Conservation (phyloP, 1,140 invertebrate species). For the Halyomorpha halys region DNA sequence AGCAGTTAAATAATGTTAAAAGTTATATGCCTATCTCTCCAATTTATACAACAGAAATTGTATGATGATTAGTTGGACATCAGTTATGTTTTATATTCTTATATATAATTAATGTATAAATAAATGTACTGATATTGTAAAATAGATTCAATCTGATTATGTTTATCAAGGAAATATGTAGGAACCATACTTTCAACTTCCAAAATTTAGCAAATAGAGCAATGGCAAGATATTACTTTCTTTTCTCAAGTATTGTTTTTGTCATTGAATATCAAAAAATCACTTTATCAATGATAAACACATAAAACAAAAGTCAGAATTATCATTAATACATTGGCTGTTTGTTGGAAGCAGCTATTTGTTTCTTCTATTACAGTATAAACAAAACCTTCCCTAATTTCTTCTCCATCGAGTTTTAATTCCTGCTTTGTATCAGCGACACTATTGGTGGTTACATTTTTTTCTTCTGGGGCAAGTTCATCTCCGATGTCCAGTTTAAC, state of each 20-base stretch:
- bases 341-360: slow-evolving; percentile 5
- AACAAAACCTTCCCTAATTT: slow-evolving; percentile 30
- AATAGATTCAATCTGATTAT: no score
- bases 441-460: not conserved
- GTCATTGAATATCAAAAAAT: no score
- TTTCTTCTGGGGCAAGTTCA: slow-evolving; percentile 13
- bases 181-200: not conserved
- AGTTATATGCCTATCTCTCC: no score
- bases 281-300: no score
- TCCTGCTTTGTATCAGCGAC: slow-evolving; percentile 19
- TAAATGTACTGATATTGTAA: no score
- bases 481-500: slow-evolving; percentile 24
- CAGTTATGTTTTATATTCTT: no score
- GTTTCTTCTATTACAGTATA: slow-evolving; percentile 28
- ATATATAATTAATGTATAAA: no score
- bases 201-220: slow-evolving; percentile 14
- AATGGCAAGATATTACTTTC: slow-evolving; percentile 6
- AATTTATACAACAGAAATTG: no score
- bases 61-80: no score
- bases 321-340: slow-evolving; percentile 5
- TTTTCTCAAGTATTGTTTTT: no score
- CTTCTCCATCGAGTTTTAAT: slow-evolving; percentile 28
- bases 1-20: no score
- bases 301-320: not conserved
- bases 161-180: not conserved